Percentiles rank a stretch among this genome's conserved stretches.
Conservation (phyloP, 2,113 vertebrate species). For the Anoplopoma fimbria region DNA sequence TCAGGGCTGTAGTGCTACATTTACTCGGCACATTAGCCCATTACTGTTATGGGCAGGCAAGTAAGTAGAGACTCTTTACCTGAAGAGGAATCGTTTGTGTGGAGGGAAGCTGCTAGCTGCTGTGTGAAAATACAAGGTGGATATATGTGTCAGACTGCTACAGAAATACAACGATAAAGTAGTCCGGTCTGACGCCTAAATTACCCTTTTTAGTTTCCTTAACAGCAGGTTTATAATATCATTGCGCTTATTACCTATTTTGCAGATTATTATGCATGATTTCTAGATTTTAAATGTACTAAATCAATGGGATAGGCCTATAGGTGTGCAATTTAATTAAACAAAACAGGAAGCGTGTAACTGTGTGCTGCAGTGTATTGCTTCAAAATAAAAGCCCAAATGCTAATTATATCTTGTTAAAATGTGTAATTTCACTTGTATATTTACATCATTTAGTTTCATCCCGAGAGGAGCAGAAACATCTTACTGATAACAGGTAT, state of each 20-base stretch:
- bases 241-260: background rate
- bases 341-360: background rate
- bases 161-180: background rate
- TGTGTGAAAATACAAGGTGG: background rate
- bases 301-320: background rate
- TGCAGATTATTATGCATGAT: background rate
- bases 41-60: slow-evolving; percentile 72
- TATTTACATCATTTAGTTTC: too few species aligned
- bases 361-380: fast-evolving
- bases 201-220: background rate
- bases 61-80: slow-evolving; percentile 73
- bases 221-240: background rate
- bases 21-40: slow-evolving; percentile 76
- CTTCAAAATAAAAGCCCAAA: background rate
- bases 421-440: background rate
- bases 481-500: background rate
- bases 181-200: background rate
- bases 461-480: background rate
- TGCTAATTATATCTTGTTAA: background rate
- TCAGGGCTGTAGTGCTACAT: slow-evolving; percentile 72
- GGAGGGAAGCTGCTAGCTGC: slow-evolving; percentile 20
- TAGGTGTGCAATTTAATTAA: background rate
- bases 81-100: slow-evolving; percentile 71
- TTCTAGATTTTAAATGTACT: background rate
- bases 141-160: background rate